Percentiles rank a stretch among this genome's conserved stretches.
phyloP scores from a whole-genome alignment of 2,113 vertebrate species.

The Haemorhous mexicanus region DNA sequence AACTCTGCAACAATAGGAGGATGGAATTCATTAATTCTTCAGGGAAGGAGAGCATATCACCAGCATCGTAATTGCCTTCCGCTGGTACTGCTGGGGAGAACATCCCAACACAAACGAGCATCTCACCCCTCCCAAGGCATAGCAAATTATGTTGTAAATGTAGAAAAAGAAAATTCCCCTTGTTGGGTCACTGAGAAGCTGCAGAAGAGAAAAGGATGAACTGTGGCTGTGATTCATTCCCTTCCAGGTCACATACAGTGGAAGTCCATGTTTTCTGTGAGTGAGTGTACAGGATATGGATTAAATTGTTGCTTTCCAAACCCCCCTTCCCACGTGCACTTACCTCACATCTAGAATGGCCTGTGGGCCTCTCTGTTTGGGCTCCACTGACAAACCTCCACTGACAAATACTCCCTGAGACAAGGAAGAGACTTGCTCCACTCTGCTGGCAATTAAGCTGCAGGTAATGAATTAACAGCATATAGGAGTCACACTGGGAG shows the following conservation, averaged over 20 bases:
- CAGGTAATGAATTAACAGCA: conserved; percentile 27
- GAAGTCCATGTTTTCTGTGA: not conserved
- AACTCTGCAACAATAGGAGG: conserved; percentile 18
- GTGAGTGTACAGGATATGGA: not conserved
- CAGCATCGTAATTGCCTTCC: not conserved
- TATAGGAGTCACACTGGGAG: not conserved
- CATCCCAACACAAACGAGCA: not conserved
- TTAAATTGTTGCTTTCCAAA: not conserved
- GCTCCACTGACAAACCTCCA: not conserved
- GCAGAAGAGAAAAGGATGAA: not conserved
- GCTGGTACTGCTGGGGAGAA: not conserved
- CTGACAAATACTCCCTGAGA: not conserved
- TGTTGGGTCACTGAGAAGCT: not conserved
- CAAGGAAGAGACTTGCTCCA: not conserved
- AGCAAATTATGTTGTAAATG: not conserved
- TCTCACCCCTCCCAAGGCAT: not conserved
- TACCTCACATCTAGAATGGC: not conserved
- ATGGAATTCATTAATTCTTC: conserved; percentile 35
- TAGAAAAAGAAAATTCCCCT: not conserved
- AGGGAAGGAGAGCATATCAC: not conserved
- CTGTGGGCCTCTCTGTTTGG: not conserved
- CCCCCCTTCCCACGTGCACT: not conserved
- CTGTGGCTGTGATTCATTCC: not conserved
- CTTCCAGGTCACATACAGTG: not conserved
- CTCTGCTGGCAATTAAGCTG: not conserved